These are phyloP conservation scores for Heliocidaris erythrogramma DNA, from an alignment of 35 echinoderm and acorn worm species.

Conservation along the genomic window DNA sequence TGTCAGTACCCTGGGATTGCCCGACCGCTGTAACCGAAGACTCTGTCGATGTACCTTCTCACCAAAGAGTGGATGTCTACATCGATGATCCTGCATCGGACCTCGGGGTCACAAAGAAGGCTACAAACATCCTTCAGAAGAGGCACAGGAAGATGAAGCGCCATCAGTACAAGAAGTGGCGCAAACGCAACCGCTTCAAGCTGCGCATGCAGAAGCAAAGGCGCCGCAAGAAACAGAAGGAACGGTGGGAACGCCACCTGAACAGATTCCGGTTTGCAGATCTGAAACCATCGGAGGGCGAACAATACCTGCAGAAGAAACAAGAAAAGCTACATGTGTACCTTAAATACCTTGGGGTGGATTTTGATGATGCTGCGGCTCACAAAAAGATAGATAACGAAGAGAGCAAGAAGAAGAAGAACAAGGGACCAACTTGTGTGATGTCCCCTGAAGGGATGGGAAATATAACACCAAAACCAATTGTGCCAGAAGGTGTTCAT, in stretches of 20 bases:
- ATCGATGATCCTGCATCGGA: not conserved
- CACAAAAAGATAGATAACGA: not conserved
- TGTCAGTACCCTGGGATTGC: not conserved
- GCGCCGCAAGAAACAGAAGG: slow-evolving; percentile 46
- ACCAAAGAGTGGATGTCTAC: not conserved
- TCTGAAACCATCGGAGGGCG: slow-evolving; percentile 38
- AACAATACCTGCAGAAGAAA: slow-evolving; percentile 52
- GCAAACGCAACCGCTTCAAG: slow-evolving; percentile 64
- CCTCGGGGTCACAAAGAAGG: slow-evolving; percentile 8
- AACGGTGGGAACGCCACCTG: slow-evolving; percentile 53
- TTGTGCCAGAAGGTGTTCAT: slow-evolving; percentile 16
- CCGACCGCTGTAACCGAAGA: not conserved
- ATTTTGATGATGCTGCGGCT: slow-evolving; percentile 1
- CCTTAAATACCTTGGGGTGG: slow-evolving; percentile 40
- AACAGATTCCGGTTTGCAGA: slow-evolving; percentile 49
- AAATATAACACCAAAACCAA: slow-evolving; percentile 37
- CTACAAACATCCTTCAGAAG: slow-evolving; percentile 55
- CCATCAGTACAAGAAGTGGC: slow-evolving; percentile 64
- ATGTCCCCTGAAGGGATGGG: not conserved
- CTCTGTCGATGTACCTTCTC: not conserved
- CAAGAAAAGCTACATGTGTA: slow-evolving; percentile 39
- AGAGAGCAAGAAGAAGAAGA: not conserved
- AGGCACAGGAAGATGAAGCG: slow-evolving; percentile 60
- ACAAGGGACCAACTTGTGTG: not conserved
- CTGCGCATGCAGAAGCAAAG: slow-evolving; percentile 55